Evolutionary conservation across 1,140 invertebrate species (phyloP).

Genomic region (Drosophila aff.): DNA sequence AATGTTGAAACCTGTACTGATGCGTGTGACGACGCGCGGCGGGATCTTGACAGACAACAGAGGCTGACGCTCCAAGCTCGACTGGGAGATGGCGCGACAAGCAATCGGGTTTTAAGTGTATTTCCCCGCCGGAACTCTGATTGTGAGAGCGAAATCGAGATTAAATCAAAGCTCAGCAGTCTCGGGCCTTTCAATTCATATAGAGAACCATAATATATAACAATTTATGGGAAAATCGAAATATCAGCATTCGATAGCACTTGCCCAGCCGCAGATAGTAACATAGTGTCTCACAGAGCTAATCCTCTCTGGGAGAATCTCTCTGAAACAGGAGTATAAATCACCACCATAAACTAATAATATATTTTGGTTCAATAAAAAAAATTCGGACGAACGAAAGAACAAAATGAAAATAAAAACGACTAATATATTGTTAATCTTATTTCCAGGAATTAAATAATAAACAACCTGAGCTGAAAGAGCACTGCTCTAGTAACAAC

Average conservation of each 20-base stretch:
- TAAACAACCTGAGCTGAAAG: neutral
- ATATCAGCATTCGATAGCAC: neutral
- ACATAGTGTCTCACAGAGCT: too few relatives aligned
- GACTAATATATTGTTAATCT: too few relatives aligned
- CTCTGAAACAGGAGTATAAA: too few relatives aligned
- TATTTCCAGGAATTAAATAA: neutral
- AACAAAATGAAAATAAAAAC: neutral
- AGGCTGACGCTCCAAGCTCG: slow-evolving; percentile 42
- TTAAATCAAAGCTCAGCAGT: slow-evolving; percentile 17
- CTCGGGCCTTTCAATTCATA: too few relatives aligned
- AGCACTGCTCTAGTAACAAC: neutral
- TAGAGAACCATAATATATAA: slow-evolving; percentile 10
- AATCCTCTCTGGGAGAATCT: neutral
- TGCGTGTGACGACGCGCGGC: slow-evolving; percentile 1
- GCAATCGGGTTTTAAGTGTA: slow-evolving; percentile 47
- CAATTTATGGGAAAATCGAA: slow-evolving; percentile 21
- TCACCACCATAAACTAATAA: neutral
- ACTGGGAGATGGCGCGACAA: slow-evolving; percentile 45
- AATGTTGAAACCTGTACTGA: slow-evolving; percentile 22
- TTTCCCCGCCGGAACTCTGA: slow-evolving; percentile 1
- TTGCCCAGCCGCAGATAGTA: neutral
- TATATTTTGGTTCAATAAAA: neutral
- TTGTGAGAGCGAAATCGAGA: slow-evolving; percentile 1
- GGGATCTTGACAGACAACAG: slow-evolving; percentile 19
- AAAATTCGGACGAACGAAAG: too few relatives aligned